A percentile compares a stretch with the other conserved stretches of the same genome.
Evolutionary conservation across 2,797 vertebrate species (phyloP).

Genomic region (Cynopterus sphinx): DNA sequence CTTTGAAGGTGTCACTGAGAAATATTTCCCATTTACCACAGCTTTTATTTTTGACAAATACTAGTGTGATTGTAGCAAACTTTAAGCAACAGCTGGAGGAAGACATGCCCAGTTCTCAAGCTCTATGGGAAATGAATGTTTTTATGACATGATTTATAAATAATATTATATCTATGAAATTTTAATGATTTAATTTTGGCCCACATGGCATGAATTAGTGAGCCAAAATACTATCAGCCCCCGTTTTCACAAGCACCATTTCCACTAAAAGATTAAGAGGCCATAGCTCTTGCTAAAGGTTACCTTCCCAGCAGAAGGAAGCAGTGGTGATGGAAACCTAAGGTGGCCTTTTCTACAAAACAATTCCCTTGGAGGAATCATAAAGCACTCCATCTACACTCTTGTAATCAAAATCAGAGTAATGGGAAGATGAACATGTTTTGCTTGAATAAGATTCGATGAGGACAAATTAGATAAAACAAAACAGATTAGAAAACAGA

Average conservation of each 20-base stretch:
- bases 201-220: conserved; percentile 64
- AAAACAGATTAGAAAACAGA: neutral
- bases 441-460: neutral
- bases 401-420: conserved; percentile 18
- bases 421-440: neutral
- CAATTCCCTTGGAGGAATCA: neutral
- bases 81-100: conserved; percentile 61
- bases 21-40: neutral
- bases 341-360: conserved; percentile 5
- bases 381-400: neutral
- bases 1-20: neutral
- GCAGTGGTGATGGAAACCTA: conserved; percentile 5
- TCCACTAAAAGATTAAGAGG: conserved; percentile 59
- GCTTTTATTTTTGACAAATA: conserved; percentile 40
- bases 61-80: conserved; percentile 13
- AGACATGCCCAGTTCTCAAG: conserved; percentile 61
- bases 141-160: conserved; percentile 75
- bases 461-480: neutral
- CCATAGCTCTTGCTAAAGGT: conserved; percentile 58
- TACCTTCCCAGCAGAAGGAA: conserved; percentile 41
- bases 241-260: conserved; percentile 66
- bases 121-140: conserved; percentile 60
- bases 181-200: conserved; percentile 79
- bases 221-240: conserved; percentile 47
- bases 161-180: conserved; percentile 78